A percentile compares a stretch with the other conserved stretches of the same genome.
Evolutionary conservation across 1,140 invertebrate genomes (phyloP).

Genomic region (Caenorhabditis brenneri): DNA sequence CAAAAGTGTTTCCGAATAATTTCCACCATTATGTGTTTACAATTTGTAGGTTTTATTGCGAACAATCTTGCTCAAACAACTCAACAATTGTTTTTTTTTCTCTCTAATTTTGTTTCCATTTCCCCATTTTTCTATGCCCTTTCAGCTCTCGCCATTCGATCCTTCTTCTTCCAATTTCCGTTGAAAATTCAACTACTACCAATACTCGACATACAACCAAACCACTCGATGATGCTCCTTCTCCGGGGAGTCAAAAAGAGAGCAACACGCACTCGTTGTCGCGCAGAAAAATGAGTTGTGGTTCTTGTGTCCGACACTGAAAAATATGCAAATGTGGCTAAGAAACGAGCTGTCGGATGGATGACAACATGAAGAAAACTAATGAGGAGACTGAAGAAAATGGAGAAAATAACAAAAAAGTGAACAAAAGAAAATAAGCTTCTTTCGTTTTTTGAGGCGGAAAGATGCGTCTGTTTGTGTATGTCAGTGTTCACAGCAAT

Average conservation of each 20-base stretch:
- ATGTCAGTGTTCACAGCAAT: neutral
- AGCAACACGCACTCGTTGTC: conserved; percentile 15
- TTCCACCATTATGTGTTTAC: no score
- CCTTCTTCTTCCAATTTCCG: conserved; percentile 36
- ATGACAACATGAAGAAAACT: conserved; percentile 15
- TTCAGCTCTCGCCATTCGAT: conserved; percentile 4
- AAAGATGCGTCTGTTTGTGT: neutral
- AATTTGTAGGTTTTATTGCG: no score
- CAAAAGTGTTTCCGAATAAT: no score
- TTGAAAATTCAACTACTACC: conserved; percentile 5
- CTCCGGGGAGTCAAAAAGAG: conserved; percentile 23
- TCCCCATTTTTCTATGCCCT: neutral
- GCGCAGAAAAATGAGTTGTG: conserved; percentile 25
- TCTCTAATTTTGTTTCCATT: neutral
- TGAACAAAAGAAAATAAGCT: conserved; percentile 1
- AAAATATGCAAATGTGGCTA: conserved; percentile 37
- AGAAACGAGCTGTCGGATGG: conserved; percentile 19
- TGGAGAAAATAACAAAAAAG: neutral
- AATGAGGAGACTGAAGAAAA: conserved; percentile 4
- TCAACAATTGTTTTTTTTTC: neutral
- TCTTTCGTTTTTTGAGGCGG: neutral
- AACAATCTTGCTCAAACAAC: no score
- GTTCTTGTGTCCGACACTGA: conserved; percentile 24
- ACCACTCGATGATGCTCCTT: conserved; percentile 31
- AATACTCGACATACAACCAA: neutral